phyloP scores from a whole-genome alignment of 2,113 vertebrate genomes.

The Upupa epops region DNA sequence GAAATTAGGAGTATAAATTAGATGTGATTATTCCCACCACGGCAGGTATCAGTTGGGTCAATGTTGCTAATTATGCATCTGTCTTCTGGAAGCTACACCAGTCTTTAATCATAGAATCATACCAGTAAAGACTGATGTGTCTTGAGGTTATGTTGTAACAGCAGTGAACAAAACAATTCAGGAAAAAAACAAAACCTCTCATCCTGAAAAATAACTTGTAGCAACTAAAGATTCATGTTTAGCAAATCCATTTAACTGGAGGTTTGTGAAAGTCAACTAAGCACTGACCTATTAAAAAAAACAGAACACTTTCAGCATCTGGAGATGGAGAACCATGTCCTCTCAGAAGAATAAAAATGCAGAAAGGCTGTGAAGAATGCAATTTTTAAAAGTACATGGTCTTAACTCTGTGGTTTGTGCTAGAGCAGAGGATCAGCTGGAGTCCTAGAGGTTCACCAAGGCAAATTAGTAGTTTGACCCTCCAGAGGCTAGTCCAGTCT shows the following conservation, averaged over 20 bases:
- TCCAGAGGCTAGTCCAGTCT: neutral
- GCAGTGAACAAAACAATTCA: neutral
- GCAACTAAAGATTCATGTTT: neutral
- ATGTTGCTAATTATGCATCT: neutral
- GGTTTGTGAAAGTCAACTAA: neutral
- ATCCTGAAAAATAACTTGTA: neutral
- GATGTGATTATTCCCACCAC: neutral
- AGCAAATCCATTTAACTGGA: neutral
- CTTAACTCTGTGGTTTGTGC: neutral
- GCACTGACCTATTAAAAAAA: neutral
- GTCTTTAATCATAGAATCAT: neutral
- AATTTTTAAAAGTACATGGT: neutral
- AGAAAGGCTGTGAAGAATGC: neutral
- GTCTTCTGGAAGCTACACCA: neutral
- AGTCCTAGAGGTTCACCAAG: neutral
- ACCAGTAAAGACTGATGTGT: too few relatives aligned
- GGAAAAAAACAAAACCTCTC: neutral
- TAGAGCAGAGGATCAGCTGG: neutral
- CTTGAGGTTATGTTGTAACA: neutral
- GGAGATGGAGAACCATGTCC: neutral
- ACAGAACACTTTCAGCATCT: neutral
- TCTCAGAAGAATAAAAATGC: neutral
- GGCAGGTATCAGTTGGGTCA: rapidly evolving
- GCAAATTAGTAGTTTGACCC: neutral
- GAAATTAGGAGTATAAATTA: neutral